Evolutionary conservation across 1,140 invertebrate species (phyloP).

Genomic region (Achroia grisella): DNA sequence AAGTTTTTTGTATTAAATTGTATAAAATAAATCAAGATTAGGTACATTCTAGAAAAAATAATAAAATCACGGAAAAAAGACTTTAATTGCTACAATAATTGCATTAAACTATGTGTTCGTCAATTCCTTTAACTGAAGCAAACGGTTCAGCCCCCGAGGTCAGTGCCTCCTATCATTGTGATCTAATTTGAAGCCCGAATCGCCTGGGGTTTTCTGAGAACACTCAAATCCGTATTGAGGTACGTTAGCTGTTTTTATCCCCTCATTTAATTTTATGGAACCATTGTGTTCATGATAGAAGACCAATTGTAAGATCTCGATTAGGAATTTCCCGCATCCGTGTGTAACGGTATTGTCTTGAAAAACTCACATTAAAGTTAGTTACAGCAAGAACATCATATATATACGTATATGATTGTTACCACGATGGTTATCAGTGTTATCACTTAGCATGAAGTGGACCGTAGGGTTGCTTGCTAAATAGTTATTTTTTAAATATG

Average conservation of each 20-base stretch:
- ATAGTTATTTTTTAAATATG: too few relatives aligned
- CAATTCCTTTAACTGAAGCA: background rate
- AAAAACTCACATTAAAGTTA: background rate
- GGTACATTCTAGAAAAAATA: too few relatives aligned
- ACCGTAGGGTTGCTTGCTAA: too few relatives aligned
- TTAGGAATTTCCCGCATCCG: conserved; percentile 1
- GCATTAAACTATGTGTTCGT: too few relatives aligned
- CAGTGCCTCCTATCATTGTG: background rate
- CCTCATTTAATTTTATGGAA: background rate
- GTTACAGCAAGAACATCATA: background rate
- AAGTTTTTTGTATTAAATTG: too few relatives aligned
- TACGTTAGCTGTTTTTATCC: background rate
- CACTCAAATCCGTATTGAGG: background rate
- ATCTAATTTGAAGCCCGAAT: background rate
- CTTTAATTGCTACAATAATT: too few relatives aligned
- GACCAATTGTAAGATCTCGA: background rate
- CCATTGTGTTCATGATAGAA: background rate
- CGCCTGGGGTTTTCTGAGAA: background rate
- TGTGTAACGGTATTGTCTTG: background rate
- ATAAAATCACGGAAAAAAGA: too few relatives aligned
- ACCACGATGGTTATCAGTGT: too few relatives aligned
- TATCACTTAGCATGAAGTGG: too few relatives aligned
- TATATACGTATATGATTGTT: too few relatives aligned
- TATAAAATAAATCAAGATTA: too few relatives aligned
- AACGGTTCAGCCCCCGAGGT: background rate